Conservation (phyloP, 2,888 invertebrate species). For the Cantharis rustica region DNA sequence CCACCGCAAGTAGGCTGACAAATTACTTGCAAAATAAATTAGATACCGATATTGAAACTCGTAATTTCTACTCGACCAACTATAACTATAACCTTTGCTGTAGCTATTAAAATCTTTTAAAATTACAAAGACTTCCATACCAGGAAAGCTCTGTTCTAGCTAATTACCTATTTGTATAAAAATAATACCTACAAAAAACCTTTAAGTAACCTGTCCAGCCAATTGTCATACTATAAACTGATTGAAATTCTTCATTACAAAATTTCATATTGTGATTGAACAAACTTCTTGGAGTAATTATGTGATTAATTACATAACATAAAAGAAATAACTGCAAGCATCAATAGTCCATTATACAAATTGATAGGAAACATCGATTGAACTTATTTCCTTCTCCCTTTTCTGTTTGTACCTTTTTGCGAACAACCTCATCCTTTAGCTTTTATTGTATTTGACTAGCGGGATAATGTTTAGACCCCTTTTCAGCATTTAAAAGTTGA, state of each 20-base stretch:
- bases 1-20: no score
- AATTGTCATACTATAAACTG: background rate
- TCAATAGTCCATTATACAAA: constrained; percentile 13
- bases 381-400: constrained; percentile 17
- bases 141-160: background rate
- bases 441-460: constrained; percentile 24
- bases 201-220: background rate
- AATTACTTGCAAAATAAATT: no score
- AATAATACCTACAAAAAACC: background rate
- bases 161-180: background rate
- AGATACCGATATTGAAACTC: no score
- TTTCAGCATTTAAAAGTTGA: constrained; percentile 38
- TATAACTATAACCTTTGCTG: no score
- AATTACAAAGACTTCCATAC: no score
- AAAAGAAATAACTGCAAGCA: constrained; percentile 10
- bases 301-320: background rate
- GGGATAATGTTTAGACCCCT: constrained; percentile 30
- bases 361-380: constrained; percentile 21
- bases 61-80: no score
- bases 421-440: constrained; percentile 15
- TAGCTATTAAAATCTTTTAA: no score
- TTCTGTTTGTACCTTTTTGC: constrained; percentile 16
- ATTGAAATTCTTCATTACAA: background rate
- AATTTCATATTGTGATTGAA: background rate
- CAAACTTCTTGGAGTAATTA: background rate